A percentile compares a stretch with the other conserved stretches of the same genome.
Conservation (phyloP, 1,140 invertebrate genomes). For the Chlorops oryzae region DNA sequence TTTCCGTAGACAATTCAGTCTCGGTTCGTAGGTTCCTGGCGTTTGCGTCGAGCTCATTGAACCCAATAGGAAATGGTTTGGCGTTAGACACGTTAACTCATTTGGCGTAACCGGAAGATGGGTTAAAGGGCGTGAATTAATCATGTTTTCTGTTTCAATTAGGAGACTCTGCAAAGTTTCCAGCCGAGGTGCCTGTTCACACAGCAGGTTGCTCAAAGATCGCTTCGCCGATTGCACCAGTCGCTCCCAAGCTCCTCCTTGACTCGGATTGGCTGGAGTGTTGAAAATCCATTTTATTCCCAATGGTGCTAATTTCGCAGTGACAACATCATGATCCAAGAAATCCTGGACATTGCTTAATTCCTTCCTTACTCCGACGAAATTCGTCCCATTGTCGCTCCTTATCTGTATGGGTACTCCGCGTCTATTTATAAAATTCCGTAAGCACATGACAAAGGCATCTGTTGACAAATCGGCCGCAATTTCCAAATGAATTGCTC, state of each 20-base stretch:
- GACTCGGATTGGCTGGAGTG: too few relatives aligned
- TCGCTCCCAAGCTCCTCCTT: too few relatives aligned
- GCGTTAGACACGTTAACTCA: too few relatives aligned
- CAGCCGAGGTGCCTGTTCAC: not conserved
- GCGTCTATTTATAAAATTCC: slow-evolving; percentile 2
- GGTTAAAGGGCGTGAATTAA: too few relatives aligned
- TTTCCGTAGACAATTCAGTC: slow-evolving; percentile 4
- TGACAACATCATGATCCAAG: not conserved
- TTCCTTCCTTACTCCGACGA: not conserved
- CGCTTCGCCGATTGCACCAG: slow-evolving; percentile 1
- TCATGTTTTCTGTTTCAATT: too few relatives aligned
- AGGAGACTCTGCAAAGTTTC: not conserved
- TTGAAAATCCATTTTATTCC: not conserved
- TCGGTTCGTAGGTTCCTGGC: not conserved
- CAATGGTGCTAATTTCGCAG: not conserved
- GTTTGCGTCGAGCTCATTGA: not conserved
- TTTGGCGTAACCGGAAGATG: too few relatives aligned
- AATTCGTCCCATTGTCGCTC: slow-evolving; percentile 8
- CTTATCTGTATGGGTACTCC: not conserved
- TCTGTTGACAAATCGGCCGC: not conserved
- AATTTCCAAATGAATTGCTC: slow-evolving; percentile 3
- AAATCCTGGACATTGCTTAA: too few relatives aligned
- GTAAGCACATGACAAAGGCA: not conserved
- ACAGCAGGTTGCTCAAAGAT: not conserved
- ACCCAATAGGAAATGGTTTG: slow-evolving; percentile 8